Evolutionary conservation across 2,797 vertebrate genomes (phyloP).

Genomic region (Bucorvus abyssinicus): DNA sequence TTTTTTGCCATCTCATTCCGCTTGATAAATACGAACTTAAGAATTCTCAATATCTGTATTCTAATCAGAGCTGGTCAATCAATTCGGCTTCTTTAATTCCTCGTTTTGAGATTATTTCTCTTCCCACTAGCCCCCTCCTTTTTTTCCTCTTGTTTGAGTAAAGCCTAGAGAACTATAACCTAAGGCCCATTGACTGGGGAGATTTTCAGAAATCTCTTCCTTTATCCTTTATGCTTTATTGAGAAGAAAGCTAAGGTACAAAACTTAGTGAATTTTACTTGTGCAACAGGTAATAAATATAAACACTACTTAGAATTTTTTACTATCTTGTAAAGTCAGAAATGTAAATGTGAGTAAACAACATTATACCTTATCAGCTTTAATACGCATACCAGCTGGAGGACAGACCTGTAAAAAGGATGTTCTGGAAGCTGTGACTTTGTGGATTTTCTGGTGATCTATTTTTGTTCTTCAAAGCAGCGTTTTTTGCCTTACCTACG

Average conservation of each 20-base stretch:
- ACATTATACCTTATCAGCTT: background rate
- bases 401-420: background rate
- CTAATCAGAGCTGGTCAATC: background rate
- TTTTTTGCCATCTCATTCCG: background rate
- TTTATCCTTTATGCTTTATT: background rate
- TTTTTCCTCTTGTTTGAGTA: background rate
- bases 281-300: background rate
- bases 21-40: background rate
- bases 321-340: background rate
- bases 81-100: background rate
- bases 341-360: background rate
- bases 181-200: background rate
- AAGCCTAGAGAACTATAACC: background rate
- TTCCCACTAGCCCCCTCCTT: rapidly evolving
- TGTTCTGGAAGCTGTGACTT: background rate
- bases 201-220: background rate
- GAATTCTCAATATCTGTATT: background rate
- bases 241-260: background rate
- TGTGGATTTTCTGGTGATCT: background rate
- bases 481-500: background rate
- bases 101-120: background rate
- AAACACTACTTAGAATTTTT: background rate
- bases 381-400: background rate
- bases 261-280: background rate
- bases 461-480: background rate